Evolutionary conservation across 2,797 vertebrate genomes (phyloP).

Genomic region (Emys orbicularis): DNA sequence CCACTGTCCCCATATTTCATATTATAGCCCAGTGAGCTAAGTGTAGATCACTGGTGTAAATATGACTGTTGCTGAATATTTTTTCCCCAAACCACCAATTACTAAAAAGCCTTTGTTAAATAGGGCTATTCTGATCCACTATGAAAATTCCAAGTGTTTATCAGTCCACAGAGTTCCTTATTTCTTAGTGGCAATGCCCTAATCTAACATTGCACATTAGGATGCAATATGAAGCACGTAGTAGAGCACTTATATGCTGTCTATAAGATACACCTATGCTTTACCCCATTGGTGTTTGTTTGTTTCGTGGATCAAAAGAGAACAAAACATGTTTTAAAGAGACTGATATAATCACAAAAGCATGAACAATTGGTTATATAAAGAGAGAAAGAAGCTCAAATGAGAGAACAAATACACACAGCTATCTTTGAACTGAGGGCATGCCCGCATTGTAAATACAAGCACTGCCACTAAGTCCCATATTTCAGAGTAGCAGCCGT

Average conservation of each 20-base stretch:
- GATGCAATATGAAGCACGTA: background rate
- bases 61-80: constrained; percentile 39
- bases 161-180: constrained; percentile 64
- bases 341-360: background rate
- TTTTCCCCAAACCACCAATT: constrained; percentile 63
- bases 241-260: background rate
- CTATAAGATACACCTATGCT: background rate
- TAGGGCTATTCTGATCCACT: constrained; percentile 44
- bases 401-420: constrained; percentile 37
- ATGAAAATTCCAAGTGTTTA: constrained; percentile 61
- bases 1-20: constrained; percentile 9
- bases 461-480: constrained; percentile 4
- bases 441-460: constrained; percentile 5
- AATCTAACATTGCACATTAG: background rate
- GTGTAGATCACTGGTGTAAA: constrained; percentile 35
- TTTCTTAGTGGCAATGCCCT: constrained; percentile 43
- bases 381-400: background rate
- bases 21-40: constrained; percentile 50
- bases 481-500: no score
- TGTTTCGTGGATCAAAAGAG: background rate
- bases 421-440: constrained; percentile 1
- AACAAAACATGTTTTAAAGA: constrained; percentile 17
- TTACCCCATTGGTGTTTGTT: background rate
- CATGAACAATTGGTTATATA: background rate
- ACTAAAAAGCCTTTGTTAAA: constrained; percentile 71